Conservation (phyloP, 2,888 invertebrate species). For the Lymantria dispar region DNA sequence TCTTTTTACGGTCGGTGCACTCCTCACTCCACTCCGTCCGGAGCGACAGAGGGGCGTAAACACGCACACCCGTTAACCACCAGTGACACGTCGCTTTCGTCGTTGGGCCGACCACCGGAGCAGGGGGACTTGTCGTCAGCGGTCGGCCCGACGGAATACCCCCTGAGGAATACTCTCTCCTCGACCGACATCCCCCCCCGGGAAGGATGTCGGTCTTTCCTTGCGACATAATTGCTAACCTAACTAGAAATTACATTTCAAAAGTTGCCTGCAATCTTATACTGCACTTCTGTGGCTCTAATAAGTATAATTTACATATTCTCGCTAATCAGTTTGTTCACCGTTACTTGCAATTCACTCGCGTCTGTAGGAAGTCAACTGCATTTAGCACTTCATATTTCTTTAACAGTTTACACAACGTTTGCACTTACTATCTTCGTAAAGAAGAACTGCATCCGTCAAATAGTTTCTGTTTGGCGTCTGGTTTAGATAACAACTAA, state of each 20-base stretch:
- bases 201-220: too few species aligned
- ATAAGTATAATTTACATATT: constrained; percentile 11
- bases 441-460: constrained; percentile 4
- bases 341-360: constrained; percentile 28
- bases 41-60: too few species aligned
- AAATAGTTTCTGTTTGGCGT: background rate
- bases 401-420: constrained; percentile 21
- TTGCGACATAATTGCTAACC: too few species aligned
- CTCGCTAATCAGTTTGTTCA: constrained; percentile 25
- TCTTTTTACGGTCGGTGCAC: too few species aligned
- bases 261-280: background rate
- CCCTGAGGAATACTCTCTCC: too few species aligned
- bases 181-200: too few species aligned
- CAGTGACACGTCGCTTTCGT: too few species aligned
- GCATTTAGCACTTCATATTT: constrained; percentile 10
- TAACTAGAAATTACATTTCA: background rate
- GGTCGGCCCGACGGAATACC: too few species aligned
- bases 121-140: too few species aligned
- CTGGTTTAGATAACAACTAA: background rate
- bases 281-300: background rate
- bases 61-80: too few species aligned
- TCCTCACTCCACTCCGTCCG: too few species aligned
- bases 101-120: too few species aligned
- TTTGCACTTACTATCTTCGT: constrained; percentile 14
- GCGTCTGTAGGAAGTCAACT: constrained; percentile 16